phyloP scores from a whole-genome alignment of 2,113 vertebrate species.

The Gyps fulvus region DNA sequence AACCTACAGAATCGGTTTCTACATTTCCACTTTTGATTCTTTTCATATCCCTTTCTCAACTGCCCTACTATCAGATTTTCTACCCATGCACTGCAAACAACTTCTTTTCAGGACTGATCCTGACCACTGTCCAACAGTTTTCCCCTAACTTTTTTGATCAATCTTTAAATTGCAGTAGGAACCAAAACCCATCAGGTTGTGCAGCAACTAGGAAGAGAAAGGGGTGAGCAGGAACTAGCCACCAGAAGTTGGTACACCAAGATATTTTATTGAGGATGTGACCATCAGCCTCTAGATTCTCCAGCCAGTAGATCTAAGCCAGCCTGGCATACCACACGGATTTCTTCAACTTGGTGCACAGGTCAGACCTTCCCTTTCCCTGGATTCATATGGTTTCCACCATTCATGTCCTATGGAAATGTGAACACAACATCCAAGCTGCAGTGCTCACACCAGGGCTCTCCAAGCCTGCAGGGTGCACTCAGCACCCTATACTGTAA shows the following conservation, averaged over 20 bases:
- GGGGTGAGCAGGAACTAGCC: neutral
- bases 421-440: neutral
- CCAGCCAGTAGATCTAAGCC: neutral
- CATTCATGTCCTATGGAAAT: neutral
- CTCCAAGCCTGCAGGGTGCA: neutral
- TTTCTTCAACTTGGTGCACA: neutral
- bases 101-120: neutral
- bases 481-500: neutral
- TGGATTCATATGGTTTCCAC: neutral
- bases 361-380: neutral
- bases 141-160: neutral
- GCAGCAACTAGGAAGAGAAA: neutral
- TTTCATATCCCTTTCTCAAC: neutral
- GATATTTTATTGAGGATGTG: neutral
- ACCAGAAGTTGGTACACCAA: neutral
- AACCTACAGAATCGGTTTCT: neutral
- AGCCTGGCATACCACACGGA: rapidly evolving
- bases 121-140: neutral
- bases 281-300: constrained; percentile 6
- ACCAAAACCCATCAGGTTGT: neutral
- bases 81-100: neutral
- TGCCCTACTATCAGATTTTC: neutral
- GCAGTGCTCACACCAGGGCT: neutral
- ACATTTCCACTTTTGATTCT: neutral
- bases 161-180: neutral